Evolutionary conservation across 2,888 invertebrate genomes (phyloP), one percentile per base, ranked within the genome.

Genomic region (Meloe dianella): DNA sequence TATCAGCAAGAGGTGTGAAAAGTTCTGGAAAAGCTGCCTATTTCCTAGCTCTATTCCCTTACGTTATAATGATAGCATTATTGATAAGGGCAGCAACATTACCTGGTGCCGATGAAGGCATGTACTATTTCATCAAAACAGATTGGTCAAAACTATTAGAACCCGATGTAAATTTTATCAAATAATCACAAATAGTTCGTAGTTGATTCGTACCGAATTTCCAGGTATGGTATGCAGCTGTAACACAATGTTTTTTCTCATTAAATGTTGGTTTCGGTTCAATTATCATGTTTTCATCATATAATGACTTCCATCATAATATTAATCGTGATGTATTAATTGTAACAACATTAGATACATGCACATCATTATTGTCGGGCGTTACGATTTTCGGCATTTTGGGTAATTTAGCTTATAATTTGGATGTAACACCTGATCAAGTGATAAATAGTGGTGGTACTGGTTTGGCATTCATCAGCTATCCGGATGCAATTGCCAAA

Each of bases 31-130:
- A 93, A 82, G 92, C 90, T 0, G 90, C 95, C 0, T 96, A 96
- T 83, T 93, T 96, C 82, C 89, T 96, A n/a, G 96, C 96, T 0
- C 82, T 95, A 2, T 94, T 94, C 80, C 95, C 95, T 0, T 94
- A 93, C 77, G 86, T 92, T 6, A 89, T 95, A 60, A 88, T 95
- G 83, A 84, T 93, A 66, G 89, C 89, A 35, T 84, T 95, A 57
- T 86, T 95, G 14, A 88, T 93, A 60, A 87, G 90, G 68, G 88
- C 90, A 0, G 85, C 85, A 0, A 89, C 88, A 0, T 78, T 91
- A 61, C 89, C 90, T 0, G 95, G 95, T 1, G 91, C 95, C 14
- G 86, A 82, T 1, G 85, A 88, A 35, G 95, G 95, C 0, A 91
- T 95, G 60, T 81, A 90, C 41, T 94, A 91, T 85, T 95, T 95